phyloP scores from a whole-genome alignment of 2,797 vertebrate genomes.

The Myotis planiceps region DNA sequence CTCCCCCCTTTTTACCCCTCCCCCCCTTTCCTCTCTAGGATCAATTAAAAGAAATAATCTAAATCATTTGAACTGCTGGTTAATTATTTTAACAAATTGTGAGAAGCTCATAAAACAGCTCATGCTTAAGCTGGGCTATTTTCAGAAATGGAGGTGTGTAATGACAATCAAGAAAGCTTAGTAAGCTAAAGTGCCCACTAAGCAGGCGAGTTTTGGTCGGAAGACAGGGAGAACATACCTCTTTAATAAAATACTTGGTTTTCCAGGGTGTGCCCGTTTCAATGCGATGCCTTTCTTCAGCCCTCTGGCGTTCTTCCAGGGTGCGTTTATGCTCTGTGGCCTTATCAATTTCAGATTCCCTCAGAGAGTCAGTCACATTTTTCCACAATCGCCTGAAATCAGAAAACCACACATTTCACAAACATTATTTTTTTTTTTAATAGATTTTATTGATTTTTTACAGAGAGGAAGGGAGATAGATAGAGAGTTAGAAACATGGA shows the following conservation, averaged over 20 bases:
- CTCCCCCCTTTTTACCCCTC: no score
- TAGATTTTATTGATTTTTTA: no score
- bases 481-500: no score
- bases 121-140: neutral
- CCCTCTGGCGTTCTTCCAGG: conserved; percentile 95
- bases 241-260: conserved; percentile 95
- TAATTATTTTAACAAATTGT: neutral
- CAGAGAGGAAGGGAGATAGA: no score
- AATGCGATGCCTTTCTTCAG: conserved; percentile 93
- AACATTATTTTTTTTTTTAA: neutral
- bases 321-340: conserved; percentile 97
- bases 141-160: conserved; percentile 15
- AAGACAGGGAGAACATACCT: conserved; percentile 86
- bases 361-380: conserved; percentile 94
- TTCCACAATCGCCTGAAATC: conserved; percentile 94
- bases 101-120: conserved; percentile 7
- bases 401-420: conserved; percentile 21
- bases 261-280: conserved; percentile 94
- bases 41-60: neutral
- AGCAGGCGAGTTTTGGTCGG: neutral
- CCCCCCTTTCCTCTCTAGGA: no score
- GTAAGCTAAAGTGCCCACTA: neutral
- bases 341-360: conserved; percentile 95
- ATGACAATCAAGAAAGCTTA: neutral
- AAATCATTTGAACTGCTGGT: neutral